These are phyloP conservation scores for Pomatostomus ruficeps DNA, from an alignment of 2,113 vertebrate species.

Conservation along the genomic window DNA sequence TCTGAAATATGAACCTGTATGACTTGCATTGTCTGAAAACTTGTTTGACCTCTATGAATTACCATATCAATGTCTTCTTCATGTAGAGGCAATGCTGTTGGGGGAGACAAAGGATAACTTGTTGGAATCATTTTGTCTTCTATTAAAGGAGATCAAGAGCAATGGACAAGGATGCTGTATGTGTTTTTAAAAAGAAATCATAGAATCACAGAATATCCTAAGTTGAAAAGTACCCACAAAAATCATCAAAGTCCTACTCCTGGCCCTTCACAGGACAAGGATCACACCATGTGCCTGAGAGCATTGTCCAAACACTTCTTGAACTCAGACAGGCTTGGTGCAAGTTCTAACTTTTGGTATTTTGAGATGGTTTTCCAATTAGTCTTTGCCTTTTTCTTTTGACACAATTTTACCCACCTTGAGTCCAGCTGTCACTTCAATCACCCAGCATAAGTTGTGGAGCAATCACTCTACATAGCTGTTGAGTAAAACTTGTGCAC, in stretches of 20 bases:
- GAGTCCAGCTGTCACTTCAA: background rate
- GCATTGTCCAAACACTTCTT: background rate
- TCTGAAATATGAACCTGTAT: fast-evolving
- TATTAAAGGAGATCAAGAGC: background rate
- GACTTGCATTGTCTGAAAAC: background rate
- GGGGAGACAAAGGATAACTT: background rate
- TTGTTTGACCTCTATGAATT: background rate
- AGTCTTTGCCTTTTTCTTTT: background rate
- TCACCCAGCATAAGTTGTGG: background rate
- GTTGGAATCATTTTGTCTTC: background rate
- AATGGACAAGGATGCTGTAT: background rate
- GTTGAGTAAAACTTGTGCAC: background rate
- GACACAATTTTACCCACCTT: background rate
- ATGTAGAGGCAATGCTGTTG: background rate
- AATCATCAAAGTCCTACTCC: background rate
- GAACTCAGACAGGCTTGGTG: background rate
- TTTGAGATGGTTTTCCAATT: background rate
- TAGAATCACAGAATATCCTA: background rate
- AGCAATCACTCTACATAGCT: background rate
- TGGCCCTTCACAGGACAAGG: background rate
- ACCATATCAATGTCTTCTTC: background rate
- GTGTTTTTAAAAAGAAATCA: background rate
- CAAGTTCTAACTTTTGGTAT: background rate
- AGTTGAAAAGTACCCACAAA: background rate
- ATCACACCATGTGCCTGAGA: background rate